These are phyloP conservation scores for Xenentodon cancila DNA, from an alignment of 2,797 vertebrate genomes.

Conservation along the genomic window DNA sequence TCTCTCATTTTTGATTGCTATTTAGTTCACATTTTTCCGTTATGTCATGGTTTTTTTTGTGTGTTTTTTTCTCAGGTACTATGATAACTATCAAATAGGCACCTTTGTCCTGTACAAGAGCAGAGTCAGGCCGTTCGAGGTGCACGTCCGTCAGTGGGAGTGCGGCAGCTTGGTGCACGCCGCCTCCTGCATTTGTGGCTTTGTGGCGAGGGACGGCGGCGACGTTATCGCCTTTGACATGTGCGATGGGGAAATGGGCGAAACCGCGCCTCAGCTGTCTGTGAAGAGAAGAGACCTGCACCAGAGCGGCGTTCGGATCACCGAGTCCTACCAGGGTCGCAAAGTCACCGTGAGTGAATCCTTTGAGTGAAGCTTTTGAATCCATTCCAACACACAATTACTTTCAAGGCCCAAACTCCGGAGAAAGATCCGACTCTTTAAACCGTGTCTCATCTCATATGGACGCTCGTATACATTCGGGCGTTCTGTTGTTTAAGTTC, in stretches of 20 bases:
- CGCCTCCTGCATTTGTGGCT: slow-evolving; percentile 87
- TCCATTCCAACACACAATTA: too few relatives aligned
- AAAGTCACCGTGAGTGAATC: slow-evolving; percentile 89
- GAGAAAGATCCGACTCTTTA: too few relatives aligned
- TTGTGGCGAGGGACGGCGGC: slow-evolving; percentile 83
- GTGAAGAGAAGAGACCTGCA: slow-evolving; percentile 81
- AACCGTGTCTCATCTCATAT: too few relatives aligned
- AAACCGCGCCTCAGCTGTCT: slow-evolving; percentile 84
- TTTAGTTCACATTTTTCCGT: neutral
- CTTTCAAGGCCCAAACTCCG: too few relatives aligned
- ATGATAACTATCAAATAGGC: slow-evolving; percentile 88
- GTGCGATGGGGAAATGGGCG: slow-evolving; percentile 84
- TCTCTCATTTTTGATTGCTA: neutral
- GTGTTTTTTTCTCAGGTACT: slow-evolving; percentile 70
- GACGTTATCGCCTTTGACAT: slow-evolving; percentile 87
- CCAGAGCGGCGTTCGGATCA: slow-evolving; percentile 81
- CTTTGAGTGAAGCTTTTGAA: too few relatives aligned
- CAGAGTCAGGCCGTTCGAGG: slow-evolving; percentile 81
- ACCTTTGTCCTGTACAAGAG: slow-evolving; percentile 90
- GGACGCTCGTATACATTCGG: too few relatives aligned
- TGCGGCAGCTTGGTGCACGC: slow-evolving; percentile 84
- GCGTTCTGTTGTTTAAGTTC: neutral
- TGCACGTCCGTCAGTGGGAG: slow-evolving; percentile 90
- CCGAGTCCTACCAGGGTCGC: slow-evolving; percentile 89
- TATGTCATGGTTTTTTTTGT: neutral